Evolutionary conservation across 1,140 invertebrate species (phyloP).

Genomic region (Trichonephila inaurata): DNA sequence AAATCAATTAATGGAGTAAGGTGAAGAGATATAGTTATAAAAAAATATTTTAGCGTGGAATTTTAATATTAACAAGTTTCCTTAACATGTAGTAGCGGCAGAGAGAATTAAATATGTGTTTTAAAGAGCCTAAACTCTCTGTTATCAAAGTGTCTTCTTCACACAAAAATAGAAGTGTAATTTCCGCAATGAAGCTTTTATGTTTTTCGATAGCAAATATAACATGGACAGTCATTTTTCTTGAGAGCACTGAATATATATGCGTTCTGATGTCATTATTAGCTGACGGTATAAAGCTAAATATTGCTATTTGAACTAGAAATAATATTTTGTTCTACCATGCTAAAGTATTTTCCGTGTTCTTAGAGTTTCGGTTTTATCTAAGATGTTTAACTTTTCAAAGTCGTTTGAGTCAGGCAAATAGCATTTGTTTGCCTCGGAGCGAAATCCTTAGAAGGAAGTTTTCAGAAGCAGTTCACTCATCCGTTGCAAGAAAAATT

Average conservation of each 20-base stretch:
- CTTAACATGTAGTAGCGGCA: neutral
- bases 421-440: neutral
- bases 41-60: neutral
- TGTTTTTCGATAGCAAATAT: neutral
- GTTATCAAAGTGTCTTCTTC: neutral
- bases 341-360: neutral
- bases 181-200: neutral
- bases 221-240: neutral
- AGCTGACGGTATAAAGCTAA: neutral
- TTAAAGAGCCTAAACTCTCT: neutral
- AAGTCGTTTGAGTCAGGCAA: neutral
- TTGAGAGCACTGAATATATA: neutral
- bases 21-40: neutral
- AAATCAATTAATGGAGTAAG: conserved; percentile 11
- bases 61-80: conserved; percentile 13
- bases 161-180: neutral
- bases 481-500: no score
- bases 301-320: neutral
- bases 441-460: no score
- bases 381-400: neutral
- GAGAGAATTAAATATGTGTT: neutral
- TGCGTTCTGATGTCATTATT: neutral
- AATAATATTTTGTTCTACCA: neutral
- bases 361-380: neutral
- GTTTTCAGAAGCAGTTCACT: no score